phyloP scores from a whole-genome alignment of 2,113 vertebrate genomes.

The Periophthalmus modestus region DNA sequence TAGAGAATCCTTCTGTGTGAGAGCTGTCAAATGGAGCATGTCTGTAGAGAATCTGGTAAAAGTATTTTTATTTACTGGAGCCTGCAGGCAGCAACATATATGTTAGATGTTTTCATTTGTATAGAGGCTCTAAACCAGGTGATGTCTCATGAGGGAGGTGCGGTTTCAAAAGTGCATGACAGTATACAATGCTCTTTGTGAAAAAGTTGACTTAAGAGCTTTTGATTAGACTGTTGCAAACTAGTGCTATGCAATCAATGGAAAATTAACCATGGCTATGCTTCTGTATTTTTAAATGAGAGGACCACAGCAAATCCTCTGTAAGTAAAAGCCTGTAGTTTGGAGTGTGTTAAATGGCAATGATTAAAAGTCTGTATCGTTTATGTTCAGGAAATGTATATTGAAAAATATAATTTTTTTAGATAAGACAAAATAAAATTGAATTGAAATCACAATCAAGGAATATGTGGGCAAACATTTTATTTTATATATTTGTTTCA shows the following conservation, averaged over 20 bases:
- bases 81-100: conserved; percentile 24
- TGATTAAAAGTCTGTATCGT: background rate
- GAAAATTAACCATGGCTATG: too few relatives aligned
- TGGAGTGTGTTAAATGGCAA: background rate
- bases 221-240: background rate
- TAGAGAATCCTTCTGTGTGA: conserved; percentile 26
- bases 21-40: conserved; percentile 42
- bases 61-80: conserved; percentile 23
- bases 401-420: too few relatives aligned
- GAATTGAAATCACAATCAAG: too few relatives aligned
- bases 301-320: background rate
- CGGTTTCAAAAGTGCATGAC: conserved; percentile 17
- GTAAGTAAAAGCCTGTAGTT: background rate
- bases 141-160: conserved; percentile 16
- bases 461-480: too few relatives aligned
- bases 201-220: background rate
- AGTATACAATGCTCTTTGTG: background rate
- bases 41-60: conserved; percentile 47
- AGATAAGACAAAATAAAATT: too few relatives aligned
- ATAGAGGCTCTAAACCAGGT: background rate
- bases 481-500: too few relatives aligned
- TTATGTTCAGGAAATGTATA: background rate
- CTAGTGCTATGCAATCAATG: background rate
- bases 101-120: conserved; percentile 8
- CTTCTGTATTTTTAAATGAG: too few relatives aligned